These are phyloP conservation scores for Solenopsis invicta DNA, from an alignment of 1,140 invertebrate genomes.

Conservation along the genomic window DNA sequence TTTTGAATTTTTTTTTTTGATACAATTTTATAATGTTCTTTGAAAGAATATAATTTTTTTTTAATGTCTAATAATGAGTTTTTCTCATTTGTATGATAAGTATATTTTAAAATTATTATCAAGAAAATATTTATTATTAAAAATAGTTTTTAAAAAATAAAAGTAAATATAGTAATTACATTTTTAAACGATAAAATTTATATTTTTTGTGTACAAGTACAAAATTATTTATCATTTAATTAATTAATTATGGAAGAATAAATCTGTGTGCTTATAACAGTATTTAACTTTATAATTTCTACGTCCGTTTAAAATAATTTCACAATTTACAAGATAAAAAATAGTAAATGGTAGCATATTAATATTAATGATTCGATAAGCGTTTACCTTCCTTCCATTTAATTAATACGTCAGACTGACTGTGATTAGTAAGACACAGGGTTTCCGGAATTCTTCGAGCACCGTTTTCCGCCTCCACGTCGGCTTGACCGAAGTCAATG, in stretches of 20 bases:
- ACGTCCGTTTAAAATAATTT: neutral
- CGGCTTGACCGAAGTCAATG: constrained; percentile 75
- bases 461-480: constrained; percentile 47
- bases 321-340: neutral
- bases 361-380: constrained; percentile 17
- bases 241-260: neutral
- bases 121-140: too few relatives aligned
- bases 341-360: neutral
- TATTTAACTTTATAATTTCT: constrained; percentile 11
- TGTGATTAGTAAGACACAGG: constrained; percentile 78
- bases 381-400: constrained; percentile 76
- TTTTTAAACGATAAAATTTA: too few relatives aligned
- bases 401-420: constrained; percentile 64
- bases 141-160: too few relatives aligned
- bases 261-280: neutral
- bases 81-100: too few relatives aligned
- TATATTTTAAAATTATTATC: too few relatives aligned
- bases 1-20: too few relatives aligned
- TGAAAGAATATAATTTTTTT: too few relatives aligned
- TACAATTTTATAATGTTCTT: too few relatives aligned
- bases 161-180: too few relatives aligned
- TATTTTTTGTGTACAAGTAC: too few relatives aligned
- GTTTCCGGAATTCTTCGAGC: constrained; percentile 64
- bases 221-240: neutral
- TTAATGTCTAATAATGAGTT: too few relatives aligned